A percentile compares a stretch with the other conserved stretches of the same genome.
phyloP scores from a whole-genome alignment of 53 echinoderm and acorn worm genomes.

The Holothuria leucospilota region DNA sequence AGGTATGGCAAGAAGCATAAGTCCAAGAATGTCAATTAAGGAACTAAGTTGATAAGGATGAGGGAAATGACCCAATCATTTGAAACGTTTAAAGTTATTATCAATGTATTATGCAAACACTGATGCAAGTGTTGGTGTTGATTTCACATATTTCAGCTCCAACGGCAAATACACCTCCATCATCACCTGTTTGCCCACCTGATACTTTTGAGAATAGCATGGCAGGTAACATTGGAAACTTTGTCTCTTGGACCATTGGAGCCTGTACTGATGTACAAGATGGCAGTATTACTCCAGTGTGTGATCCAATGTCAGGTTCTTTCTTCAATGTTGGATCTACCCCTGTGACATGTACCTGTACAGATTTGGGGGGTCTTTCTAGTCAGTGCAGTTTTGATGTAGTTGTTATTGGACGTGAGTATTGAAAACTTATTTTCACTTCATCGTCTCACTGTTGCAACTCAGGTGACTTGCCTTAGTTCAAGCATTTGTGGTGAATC shows the following conservation, averaged over 20 bases:
- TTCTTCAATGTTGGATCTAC: background rate
- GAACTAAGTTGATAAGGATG: too few relatives aligned
- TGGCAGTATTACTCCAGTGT: background rate
- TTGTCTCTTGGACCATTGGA: background rate
- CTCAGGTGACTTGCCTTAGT: too few relatives aligned
- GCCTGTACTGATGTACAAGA: background rate
- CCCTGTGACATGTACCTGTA: background rate
- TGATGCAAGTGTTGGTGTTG: too few relatives aligned
- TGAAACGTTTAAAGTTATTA: too few relatives aligned
- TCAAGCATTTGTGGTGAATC: too few relatives aligned
- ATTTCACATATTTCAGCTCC: background rate
- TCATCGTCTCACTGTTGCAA: too few relatives aligned
- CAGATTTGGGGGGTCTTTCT: background rate
- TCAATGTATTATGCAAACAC: too few relatives aligned
- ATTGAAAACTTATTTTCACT: too few relatives aligned
- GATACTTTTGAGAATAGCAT: slow-evolving; percentile 1
- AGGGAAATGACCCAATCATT: too few relatives aligned
- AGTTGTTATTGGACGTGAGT: background rate
- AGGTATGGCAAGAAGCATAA: too few relatives aligned
- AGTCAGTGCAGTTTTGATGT: background rate
- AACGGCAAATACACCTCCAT: background rate
- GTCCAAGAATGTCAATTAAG: too few relatives aligned
- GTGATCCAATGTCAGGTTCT: background rate
- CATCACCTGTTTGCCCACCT: background rate
- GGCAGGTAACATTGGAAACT: background rate